Percentiles rank a stretch among this genome's conserved stretches.
These are phyloP conservation scores for Mimachlamys varia DNA, from an alignment of 2,888 invertebrate genomes.

Conservation along the genomic window DNA sequence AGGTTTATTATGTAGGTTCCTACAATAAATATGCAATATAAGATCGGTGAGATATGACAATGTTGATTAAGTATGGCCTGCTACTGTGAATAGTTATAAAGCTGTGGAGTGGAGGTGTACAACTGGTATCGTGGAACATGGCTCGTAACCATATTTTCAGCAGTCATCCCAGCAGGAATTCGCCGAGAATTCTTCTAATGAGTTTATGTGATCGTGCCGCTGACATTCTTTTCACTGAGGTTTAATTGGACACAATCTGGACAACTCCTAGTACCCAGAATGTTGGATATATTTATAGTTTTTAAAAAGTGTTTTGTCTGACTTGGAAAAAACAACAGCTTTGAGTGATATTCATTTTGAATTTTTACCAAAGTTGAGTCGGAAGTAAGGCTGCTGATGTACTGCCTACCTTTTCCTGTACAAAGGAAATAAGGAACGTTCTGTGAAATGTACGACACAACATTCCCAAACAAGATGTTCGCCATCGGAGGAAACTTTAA, in stretches of 20 bases:
- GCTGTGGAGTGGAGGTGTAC: not conserved
- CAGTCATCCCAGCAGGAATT: not conserved
- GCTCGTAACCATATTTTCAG: not conserved
- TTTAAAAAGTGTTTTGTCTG: not conserved
- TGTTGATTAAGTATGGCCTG: not conserved
- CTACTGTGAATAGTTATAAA: not conserved
- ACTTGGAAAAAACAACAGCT: not conserved
- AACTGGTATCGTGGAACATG: not conserved
- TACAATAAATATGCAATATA: not conserved
- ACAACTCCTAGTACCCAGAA: not conserved
- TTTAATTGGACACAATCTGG: not conserved
- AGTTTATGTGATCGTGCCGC: not conserved
- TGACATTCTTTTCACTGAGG: not conserved
- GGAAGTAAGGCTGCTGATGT: not conserved
- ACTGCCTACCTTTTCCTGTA: not conserved
- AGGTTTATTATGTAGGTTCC: not conserved
- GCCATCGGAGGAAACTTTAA: constrained; percentile 73
- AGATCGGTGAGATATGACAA: not conserved
- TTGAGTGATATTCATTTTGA: not conserved
- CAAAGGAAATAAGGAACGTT: not conserved
- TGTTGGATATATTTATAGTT: not conserved
- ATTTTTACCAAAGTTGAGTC: too few relatives aligned
- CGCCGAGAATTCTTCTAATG: not conserved
- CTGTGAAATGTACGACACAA: not conserved
- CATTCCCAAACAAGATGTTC: constrained; percentile 66